phyloP scores from a whole-genome alignment of 2,797 vertebrate species.

The Phoebastria nigripes region DNA sequence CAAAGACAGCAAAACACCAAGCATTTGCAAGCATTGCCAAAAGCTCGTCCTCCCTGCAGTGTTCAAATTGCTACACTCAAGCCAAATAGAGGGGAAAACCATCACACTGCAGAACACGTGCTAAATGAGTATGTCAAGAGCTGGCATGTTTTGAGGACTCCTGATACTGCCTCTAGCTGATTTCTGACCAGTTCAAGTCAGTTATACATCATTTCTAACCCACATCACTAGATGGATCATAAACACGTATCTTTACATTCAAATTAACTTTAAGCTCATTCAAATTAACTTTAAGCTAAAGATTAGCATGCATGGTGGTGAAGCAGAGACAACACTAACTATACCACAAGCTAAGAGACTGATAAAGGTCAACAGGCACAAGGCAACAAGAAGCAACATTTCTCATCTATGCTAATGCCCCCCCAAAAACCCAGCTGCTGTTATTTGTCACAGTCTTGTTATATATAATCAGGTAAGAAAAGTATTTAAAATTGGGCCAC shows the following conservation, averaged over 20 bases:
- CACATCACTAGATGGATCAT: not conserved
- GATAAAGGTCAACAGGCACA: not conserved
- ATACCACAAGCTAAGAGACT: not conserved
- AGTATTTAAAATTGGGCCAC: not conserved
- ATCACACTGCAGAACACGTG: fast-evolving
- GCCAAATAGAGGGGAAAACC: not conserved
- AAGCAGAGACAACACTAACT: not conserved
- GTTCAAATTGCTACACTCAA: too few species aligned
- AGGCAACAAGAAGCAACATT: not conserved
- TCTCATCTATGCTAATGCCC: not conserved
- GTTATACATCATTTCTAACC: not conserved
- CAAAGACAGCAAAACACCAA: not conserved
- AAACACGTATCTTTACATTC: not conserved
- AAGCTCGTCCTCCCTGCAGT: not conserved
- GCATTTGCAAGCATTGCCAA: not conserved
- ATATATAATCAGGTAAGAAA: not conserved
- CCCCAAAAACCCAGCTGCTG: not conserved
- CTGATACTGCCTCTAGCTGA: not conserved
- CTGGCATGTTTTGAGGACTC: not conserved
- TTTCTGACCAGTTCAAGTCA: not conserved
- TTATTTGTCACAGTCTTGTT: not conserved
- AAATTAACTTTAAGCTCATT: not conserved
- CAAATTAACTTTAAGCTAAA: not conserved
- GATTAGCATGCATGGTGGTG: not conserved
- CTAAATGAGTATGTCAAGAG: not conserved